phyloP scores from a whole-genome alignment of 2,113 vertebrate species.

The Corythoichthys intestinalis region DNA sequence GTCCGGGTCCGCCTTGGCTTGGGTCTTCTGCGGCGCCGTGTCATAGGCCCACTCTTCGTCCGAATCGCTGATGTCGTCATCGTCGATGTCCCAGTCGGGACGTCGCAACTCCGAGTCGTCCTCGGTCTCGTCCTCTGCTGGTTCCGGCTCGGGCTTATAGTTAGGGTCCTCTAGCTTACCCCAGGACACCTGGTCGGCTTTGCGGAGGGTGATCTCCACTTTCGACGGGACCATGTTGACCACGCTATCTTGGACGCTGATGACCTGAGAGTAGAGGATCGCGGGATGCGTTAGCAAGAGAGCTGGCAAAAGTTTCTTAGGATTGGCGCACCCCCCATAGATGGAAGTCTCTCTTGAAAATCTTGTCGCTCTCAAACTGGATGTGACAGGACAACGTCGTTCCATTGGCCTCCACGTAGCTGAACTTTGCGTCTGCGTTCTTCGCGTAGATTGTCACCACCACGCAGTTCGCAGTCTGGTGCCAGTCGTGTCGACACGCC shows the following conservation, averaged over 20 bases:
- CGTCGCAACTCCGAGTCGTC: neutral
- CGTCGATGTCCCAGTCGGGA: conserved; percentile 67
- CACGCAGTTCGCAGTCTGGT: conserved; percentile 84
- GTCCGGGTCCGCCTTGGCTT: fast-evolving
- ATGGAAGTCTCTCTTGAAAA: conserved; percentile 84
- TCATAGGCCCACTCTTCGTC: conserved; percentile 68
- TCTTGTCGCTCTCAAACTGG: conserved; percentile 83
- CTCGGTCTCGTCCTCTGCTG: conserved; percentile 19
- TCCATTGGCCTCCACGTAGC: conserved; percentile 79
- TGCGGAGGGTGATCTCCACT: conserved; percentile 85
- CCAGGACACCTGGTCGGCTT: conserved; percentile 82
- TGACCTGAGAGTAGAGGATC: conserved; percentile 69
- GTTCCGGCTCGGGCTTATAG: conserved; percentile 45
- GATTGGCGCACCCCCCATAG: conserved; percentile 87
- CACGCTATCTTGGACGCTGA: conserved; percentile 74
- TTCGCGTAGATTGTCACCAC: conserved; percentile 89
- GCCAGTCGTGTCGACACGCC: conserved; percentile 91
- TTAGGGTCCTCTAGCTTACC: conserved; percentile 83
- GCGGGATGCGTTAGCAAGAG: neutral
- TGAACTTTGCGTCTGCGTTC: conserved; percentile 77
- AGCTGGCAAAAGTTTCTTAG: too few species aligned
- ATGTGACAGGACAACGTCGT: conserved; percentile 83
- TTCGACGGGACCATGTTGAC: conserved; percentile 87
- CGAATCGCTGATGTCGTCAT: conserved; percentile 78
- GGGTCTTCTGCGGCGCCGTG: neutral